Evolutionary conservation across 2,113 vertebrate species (phyloP).

Genomic region (Mesocricetus auratus): DNA sequence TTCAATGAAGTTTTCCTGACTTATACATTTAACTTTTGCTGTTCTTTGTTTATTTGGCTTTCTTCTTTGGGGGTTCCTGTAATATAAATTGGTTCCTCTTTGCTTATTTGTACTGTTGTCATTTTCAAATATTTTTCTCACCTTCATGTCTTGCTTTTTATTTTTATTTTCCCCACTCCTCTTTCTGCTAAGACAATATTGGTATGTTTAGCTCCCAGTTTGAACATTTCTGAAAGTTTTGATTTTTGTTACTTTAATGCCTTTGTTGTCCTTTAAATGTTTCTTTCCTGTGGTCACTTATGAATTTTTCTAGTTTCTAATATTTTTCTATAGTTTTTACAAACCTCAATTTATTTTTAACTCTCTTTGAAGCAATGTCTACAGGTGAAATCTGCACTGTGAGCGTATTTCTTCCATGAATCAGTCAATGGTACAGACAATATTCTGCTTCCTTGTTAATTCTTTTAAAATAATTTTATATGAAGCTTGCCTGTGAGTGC

Average conservation of each 20-base stretch:
- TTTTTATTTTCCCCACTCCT: neutral
- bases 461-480: neutral
- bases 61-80: neutral
- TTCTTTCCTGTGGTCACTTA: slow-evolving; percentile 7
- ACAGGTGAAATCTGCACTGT: neutral
- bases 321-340: neutral
- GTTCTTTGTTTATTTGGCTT: neutral
- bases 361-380: neutral
- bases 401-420: neutral
- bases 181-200: neutral
- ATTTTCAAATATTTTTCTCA: neutral
- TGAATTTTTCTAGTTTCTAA: slow-evolving; percentile 13
- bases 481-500: neutral
- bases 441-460: neutral
- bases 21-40: neutral
- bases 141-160: neutral
- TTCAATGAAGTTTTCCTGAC: neutral
- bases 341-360: slow-evolving; percentile 25
- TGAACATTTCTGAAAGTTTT: neutral
- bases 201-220: neutral
- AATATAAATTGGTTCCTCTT: neutral
- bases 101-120: neutral
- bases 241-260: neutral
- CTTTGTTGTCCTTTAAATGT: neutral
- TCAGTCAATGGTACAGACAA: neutral